phyloP scores from a whole-genome alignment of 1,140 invertebrate species.

The Zaprionus kolodkinae region DNA sequence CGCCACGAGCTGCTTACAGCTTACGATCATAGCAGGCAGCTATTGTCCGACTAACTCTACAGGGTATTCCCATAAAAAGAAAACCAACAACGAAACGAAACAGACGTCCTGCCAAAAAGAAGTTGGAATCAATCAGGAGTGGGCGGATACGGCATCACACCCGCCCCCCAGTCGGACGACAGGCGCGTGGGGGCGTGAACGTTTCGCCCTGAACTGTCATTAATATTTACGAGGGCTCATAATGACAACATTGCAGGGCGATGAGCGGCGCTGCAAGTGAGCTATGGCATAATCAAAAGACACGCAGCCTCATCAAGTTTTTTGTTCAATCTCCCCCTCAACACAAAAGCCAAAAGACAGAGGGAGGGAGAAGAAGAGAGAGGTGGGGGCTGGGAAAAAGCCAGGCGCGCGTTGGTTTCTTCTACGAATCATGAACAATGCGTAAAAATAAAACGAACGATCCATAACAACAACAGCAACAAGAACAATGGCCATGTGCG shows the following conservation, averaged over 20 bases:
- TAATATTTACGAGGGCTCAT: conserved; percentile 78
- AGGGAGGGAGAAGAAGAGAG: too few relatives aligned
- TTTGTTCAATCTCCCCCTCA: conserved; percentile 34
- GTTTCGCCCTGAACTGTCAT: conserved; percentile 65
- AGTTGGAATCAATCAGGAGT: conserved; percentile 64
- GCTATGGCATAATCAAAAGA: conserved; percentile 73
- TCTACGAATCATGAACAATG: conserved; percentile 52
- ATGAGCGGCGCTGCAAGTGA: conserved; percentile 43
- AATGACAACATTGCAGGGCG: conserved; percentile 60
- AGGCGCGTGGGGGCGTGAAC: conserved; percentile 15
- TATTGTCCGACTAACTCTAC: background rate
- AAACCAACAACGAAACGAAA: conserved; percentile 10
- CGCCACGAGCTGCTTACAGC: too few relatives aligned
- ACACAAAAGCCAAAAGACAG: background rate
- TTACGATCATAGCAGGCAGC: conserved; percentile 27
- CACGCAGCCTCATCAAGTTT: conserved; percentile 74
- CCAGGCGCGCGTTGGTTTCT: conserved; percentile 13
- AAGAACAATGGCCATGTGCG: conserved; percentile 51
- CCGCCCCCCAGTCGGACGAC: background rate
- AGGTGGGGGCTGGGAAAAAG: too few relatives aligned
- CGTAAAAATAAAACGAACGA: conserved; percentile 70
- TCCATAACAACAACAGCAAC: conserved; percentile 31
- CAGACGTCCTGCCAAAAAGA: conserved; percentile 19
- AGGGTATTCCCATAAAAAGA: conserved; percentile 23
- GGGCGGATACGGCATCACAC: conserved; percentile 14